phyloP scores from a whole-genome alignment of 23 tunicate genomes.

The Trididemnum nubilum region DNA sequence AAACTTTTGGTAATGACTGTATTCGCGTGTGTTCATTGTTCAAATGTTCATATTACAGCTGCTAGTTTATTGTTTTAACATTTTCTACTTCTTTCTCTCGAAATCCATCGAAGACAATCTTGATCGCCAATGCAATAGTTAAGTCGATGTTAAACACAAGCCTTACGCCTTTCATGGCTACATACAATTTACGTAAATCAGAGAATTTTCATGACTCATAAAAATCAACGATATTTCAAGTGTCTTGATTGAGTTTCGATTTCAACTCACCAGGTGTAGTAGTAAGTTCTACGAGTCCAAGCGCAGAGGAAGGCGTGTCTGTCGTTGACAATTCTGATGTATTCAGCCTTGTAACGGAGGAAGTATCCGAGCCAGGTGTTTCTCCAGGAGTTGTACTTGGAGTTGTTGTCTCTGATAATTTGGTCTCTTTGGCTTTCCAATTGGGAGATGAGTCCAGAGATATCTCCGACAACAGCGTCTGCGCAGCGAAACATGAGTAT shows the following conservation, averaged over 20 bases:
- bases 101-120: no score
- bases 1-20: no score
- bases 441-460: slow-evolving; percentile 19
- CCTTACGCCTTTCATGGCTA: no score
- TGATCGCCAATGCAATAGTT: no score
- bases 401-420: neutral
- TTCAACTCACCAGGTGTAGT: slow-evolving; percentile 14
- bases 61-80: no score
- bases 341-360: slow-evolving; percentile 24
- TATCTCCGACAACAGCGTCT: slow-evolving; percentile 27
- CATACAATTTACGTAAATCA: no score
- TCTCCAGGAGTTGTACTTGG: slow-evolving; percentile 31
- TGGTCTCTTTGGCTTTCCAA: slow-evolving; percentile 32
- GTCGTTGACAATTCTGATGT: slow-evolving; percentile 20
- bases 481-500: no score
- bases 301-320: slow-evolving; percentile 37
- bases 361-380: slow-evolving; percentile 33
- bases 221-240: neutral
- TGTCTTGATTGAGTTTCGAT: neutral
- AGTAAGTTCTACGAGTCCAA: slow-evolving; percentile 8
- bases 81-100: no score
- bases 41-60: no score
- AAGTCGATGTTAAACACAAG: no score
- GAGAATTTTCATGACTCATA: no score
- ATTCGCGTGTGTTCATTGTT: no score